Evolutionary conservation across 2,888 invertebrate species (phyloP), one percentile per base, ranked within the genome.

Genomic region (Altica lythri): DNA sequence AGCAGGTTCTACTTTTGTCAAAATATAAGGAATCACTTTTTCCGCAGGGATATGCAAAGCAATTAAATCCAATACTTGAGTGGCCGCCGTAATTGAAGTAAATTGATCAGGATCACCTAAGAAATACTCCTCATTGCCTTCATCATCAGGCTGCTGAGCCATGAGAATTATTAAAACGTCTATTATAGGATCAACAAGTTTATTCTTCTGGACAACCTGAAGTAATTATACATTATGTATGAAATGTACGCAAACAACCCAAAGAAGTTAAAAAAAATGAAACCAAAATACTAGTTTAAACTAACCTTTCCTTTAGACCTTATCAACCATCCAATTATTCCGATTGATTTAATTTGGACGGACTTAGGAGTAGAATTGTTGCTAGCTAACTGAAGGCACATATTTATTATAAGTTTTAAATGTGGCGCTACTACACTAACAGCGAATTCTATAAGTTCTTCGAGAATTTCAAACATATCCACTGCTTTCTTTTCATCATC

Each of bases 21-120:
- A 82, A 72, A 90, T 74, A 66, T 84, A 83, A 17, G 86, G 85
- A 59, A 91, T 82, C 13, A 90, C 77, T 72, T 87, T 89, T 63
- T 89, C 89, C 8, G 90, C 87, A 3, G 90, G 87, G 29, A 90
- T 79, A 75, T 89, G 83, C 8, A 90, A 75, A 22, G 90, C 89
- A 68, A 90, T 78, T 38, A 84, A 74, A 74, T 90, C 89, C 56
- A 91, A 78, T 3, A 89, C 86, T 77, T 89, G 88, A 0, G 86
- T 84, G 5, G 89, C 88, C 59, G 85, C 81, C 5, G 86, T 83
- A 58, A 85, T 80, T 1, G 86, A 83, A 19, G 81, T 84, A 56
- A 81, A 83, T 53, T 81, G 80, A 62, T 86, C 86, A 2, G 79
- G 77, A 60, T 85, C 84, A 1, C 81, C 83, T 9, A 79, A 76